phyloP scores from a whole-genome alignment of 2,113 vertebrate genomes.

The Corynorhinus townsendii region DNA sequence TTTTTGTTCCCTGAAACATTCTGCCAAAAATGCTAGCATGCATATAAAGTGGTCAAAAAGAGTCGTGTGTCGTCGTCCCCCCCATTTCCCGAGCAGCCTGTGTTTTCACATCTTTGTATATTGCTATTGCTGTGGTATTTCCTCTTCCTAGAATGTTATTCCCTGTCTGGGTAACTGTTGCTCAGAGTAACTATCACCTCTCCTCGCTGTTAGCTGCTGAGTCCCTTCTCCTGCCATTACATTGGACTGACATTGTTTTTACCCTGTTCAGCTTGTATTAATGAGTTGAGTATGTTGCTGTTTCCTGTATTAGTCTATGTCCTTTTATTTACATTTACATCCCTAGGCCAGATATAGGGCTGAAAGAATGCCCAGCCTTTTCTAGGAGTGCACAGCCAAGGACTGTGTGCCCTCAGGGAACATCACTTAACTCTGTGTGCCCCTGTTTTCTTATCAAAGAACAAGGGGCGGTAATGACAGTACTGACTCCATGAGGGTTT shows the following conservation, averaged over 20 bases:
- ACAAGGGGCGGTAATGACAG: background rate
- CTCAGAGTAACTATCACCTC: background rate
- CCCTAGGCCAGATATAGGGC: background rate
- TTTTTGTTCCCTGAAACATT: background rate
- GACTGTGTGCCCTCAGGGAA: background rate
- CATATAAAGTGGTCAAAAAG: background rate
- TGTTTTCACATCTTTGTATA: background rate
- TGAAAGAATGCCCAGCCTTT: background rate
- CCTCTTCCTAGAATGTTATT: background rate
- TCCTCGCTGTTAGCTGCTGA: background rate
- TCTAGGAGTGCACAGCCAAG: background rate
- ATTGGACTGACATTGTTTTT: background rate
- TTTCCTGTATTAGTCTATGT: background rate
- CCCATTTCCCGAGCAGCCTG: background rate
- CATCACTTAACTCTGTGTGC: background rate
- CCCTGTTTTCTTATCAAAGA: background rate
- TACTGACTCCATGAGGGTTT: background rate
- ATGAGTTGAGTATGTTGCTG: background rate
- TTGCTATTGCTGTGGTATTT: conserved; percentile 18
- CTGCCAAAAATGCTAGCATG: background rate
- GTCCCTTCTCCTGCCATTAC: background rate
- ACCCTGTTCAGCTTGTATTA: background rate
- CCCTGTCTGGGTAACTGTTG: background rate
- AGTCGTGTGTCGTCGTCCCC: no score
- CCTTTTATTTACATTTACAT: background rate